Evolutionary conservation across 2,113 vertebrate species (phyloP), one percentile per base, ranked within the genome.

Genomic region (Heliornis fulica): DNA sequence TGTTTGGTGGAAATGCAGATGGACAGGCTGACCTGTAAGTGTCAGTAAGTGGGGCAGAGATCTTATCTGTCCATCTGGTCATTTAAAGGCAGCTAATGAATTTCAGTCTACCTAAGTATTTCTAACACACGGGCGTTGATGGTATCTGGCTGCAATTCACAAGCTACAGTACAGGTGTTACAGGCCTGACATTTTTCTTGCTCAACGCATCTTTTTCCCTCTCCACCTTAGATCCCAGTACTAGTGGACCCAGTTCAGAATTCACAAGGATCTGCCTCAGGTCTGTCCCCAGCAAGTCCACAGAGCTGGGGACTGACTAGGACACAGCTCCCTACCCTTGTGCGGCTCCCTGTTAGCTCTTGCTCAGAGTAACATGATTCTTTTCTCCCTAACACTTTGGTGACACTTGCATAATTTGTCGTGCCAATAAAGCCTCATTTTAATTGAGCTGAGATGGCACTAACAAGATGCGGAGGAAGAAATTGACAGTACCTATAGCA

Each of bases 61-160:
- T 90, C 76, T 85, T 91, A 95, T 92, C 90, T 90, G 63, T 74
- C 87, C 80, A 86, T 57, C 64, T 86, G 88, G 60, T 93, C 83
- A 75, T 92, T 92, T 95, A 90, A 92, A 97, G 75, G 38, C 59
- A 88, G 20, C 64, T 86, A 83, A 96, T 90, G 87, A 93, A 93
- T 95, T 83, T 90, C 85, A 83, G 34, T 40, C 78, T 79, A 51
- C 50, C 66, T 50, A 43, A 51, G 63, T 60, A 66, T 92, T 92
- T 90, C 71, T 88, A 85, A 60, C 70, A 28, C 66, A n/a, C 46
- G 64, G 82, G 36, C 63, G 43, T 13, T 23, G 31, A 54, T 66
- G 64, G 68, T 51, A 94, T 78, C 82, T 93, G 75, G 45, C 59
- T 60, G 71, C 34, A 43, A 36, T 74, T 93, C 92, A 83, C 60